phyloP scores from a whole-genome alignment of 2,888 invertebrate species.

The Augiades crinisus region DNA sequence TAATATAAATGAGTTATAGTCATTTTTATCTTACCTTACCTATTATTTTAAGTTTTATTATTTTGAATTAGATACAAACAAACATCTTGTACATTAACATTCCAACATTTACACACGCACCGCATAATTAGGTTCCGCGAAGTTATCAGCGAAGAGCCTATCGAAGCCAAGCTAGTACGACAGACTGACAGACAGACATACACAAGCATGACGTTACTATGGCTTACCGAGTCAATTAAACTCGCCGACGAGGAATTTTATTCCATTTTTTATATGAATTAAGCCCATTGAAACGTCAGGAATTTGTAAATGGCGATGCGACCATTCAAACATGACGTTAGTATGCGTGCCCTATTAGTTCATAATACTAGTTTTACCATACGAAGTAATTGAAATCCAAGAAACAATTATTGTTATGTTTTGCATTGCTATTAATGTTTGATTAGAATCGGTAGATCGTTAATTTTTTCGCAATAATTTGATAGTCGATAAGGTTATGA shows the following conservation, averaged over 20 bases:
- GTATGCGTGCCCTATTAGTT: conserved; percentile 11
- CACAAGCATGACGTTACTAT: conserved; percentile 16
- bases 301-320: conserved; percentile 17
- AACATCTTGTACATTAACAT: too few species aligned
- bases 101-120: too few species aligned
- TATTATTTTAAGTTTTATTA: too few species aligned
- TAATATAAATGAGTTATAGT: neutral
- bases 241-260: conserved; percentile 13
- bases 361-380: conserved; percentile 25
- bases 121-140: neutral
- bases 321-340: conserved; percentile 6
- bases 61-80: too few species aligned
- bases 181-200: conserved; percentile 14
- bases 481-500: too few species aligned
- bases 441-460: neutral
- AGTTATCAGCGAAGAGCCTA: conserved; percentile 4
- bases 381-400: conserved; percentile 32
- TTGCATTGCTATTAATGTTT: too few species aligned
- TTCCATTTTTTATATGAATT: conserved; percentile 21
- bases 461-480: too few species aligned
- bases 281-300: conserved; percentile 21
- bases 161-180: conserved; percentile 5
- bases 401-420: neutral
- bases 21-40: too few species aligned
- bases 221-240: conserved; percentile 25